phyloP scores from a whole-genome alignment of 2,797 vertebrate species.

The Lutjanus argentimaculatus region DNA sequence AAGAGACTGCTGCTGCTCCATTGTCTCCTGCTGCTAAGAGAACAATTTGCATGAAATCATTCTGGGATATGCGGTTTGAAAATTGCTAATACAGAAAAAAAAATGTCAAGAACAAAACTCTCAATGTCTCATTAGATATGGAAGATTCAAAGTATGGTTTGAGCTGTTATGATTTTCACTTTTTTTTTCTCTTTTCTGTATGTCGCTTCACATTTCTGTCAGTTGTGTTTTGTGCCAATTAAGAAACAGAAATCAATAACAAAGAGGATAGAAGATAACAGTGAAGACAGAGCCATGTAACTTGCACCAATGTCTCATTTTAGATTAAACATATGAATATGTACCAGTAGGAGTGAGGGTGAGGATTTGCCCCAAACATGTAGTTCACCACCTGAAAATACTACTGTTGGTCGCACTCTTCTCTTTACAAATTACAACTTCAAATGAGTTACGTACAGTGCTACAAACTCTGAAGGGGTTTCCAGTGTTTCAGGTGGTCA shows the following conservation, averaged over 20 bases:
- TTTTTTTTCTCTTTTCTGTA: background rate
- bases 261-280: background rate
- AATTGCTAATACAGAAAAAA: conserved; percentile 27
- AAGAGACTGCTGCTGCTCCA: conserved; percentile 17
- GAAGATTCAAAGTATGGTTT: background rate
- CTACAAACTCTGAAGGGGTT: background rate
- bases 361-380: background rate
- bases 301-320: background rate
- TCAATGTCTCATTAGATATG: conserved; percentile 28
- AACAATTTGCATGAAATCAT: conserved; percentile 51
- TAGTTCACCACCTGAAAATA: background rate
- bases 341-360: background rate
- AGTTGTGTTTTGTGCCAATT: conserved; percentile 4
- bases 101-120: conserved; percentile 35
- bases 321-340: background rate
- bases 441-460: background rate
- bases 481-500: background rate
- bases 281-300: background rate
- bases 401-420: background rate
- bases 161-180: conserved; percentile 13
- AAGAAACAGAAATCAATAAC: background rate
- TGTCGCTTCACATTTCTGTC: background rate
- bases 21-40: conserved; percentile 36
- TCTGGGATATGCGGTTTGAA: conserved; percentile 28
- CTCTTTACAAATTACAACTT: conserved; percentile 1